These are phyloP conservation scores for Lysandra coridon DNA, from an alignment of 2,888 invertebrate genomes.

Conservation along the genomic window DNA sequence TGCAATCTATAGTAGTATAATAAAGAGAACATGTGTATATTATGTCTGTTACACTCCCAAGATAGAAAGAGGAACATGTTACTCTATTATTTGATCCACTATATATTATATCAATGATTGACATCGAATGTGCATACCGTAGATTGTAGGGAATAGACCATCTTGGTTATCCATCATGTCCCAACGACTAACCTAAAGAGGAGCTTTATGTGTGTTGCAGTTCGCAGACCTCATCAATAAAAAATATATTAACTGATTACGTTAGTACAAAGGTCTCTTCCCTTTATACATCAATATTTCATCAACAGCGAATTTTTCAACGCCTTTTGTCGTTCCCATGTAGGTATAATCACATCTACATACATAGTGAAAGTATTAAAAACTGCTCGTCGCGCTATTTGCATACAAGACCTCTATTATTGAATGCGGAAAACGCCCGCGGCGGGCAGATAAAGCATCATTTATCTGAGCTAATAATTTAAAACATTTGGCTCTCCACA, in stretches of 20 bases:
- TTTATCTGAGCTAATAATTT: slow-evolving; percentile 20
- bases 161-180: no score
- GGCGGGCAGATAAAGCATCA: slow-evolving; percentile 32
- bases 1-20: not conserved
- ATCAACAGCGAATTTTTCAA: slow-evolving; percentile 46
- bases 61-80: no score
- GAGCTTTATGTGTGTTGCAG: no score
- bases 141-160: no score
- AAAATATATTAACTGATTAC: no score
- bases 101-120: no score
- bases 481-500: slow-evolving; percentile 21
- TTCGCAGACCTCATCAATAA: no score
- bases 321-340: slow-evolving; percentile 27
- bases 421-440: slow-evolving; percentile 44
- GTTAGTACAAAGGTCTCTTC: not conserved
- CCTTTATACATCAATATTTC: slow-evolving; percentile 1
- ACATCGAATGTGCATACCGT: no score
- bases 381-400: slow-evolving; percentile 54
- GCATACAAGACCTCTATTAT: slow-evolving; percentile 48
- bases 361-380: slow-evolving; percentile 61
- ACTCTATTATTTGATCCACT: no score
- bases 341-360: slow-evolving; percentile 37
- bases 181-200: no score
- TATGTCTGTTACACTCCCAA: no score
- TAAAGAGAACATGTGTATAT: no score